Percentiles rank a stretch among this genome's conserved stretches.
These are phyloP conservation scores for Characodon lateralis DNA, from an alignment of 2,797 vertebrate genomes.

Conservation along the genomic window DNA sequence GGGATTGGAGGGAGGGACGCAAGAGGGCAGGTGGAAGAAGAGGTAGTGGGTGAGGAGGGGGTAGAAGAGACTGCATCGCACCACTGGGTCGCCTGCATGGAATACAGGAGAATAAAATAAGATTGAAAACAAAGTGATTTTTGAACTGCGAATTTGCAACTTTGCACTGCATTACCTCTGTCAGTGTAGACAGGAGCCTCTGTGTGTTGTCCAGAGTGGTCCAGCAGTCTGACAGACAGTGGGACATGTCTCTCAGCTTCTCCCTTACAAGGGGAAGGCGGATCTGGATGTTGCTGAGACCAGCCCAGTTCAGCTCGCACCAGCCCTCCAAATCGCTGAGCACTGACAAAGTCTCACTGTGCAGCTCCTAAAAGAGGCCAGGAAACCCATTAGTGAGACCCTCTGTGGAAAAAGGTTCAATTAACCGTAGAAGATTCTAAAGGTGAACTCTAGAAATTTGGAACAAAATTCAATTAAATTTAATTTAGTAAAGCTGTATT, in stretches of 20 bases:
- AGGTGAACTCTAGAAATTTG: background rate
- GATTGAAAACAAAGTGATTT: background rate
- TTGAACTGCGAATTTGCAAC: background rate
- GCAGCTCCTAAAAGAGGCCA: conserved; percentile 73
- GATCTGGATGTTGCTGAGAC: conserved; percentile 72
- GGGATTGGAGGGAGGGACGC: conserved; percentile 85
- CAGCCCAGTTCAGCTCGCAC: conserved; percentile 80
- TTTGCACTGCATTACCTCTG: conserved; percentile 65
- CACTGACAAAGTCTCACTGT: conserved; percentile 77
- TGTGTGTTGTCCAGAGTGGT: conserved; percentile 83
- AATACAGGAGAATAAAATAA: background rate
- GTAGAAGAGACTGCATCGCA: conserved; percentile 78
- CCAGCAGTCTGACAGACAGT: conserved; percentile 84
- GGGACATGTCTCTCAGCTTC: conserved; percentile 81
- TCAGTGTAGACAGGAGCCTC: conserved; percentile 82
- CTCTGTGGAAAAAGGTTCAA: background rate
- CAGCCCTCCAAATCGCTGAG: conserved; percentile 78
- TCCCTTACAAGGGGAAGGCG: conserved; percentile 78
- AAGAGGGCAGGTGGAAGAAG: conserved; percentile 74
- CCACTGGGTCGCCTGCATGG: conserved; percentile 79
- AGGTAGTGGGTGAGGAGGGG: conserved; percentile 61
- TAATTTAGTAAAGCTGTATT: background rate
- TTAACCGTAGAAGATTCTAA: background rate
- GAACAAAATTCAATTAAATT: background rate
- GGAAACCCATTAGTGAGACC: background rate